Base-by-base conservation (phyloP, 2,113 vertebrate species). In the Seriola dumerili region DNA sequence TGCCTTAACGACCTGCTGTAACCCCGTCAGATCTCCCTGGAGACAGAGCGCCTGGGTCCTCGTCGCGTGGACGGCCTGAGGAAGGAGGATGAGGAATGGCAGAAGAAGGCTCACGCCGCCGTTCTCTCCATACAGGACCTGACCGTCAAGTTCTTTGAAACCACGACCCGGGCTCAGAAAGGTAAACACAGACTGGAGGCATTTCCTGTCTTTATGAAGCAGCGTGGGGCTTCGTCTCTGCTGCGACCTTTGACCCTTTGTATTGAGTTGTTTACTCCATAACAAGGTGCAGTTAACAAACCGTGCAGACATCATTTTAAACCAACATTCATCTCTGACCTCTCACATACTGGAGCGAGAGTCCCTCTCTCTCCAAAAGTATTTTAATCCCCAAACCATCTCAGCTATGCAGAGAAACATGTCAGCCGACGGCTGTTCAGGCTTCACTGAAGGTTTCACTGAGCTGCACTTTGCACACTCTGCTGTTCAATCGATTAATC, bases 121-220 rank as follows among this genome's bases (percentile, higher is more conserved):
- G 97, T 99, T 3, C 95, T 99, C 54, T 97, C 98, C 84, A 99
- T 99, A 78, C 98, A 99, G 81, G 97, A 99, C 86, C 96, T 99
- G 85, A 99, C 98, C 19, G 97, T 99, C 87, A 99, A 98, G 93
- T 99, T 99, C 89, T 99, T 99, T 64, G 97, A 99, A 95, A 99
- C 97, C 93, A 99, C 98, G 36, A 97, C 97, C 34, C 96, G 97
- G 72, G 96, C 97, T 69, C 98, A 97, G 91, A 99, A 99, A 96
- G 97, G 98, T 99, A 94, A 90, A 84, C 73, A 14, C 23, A 32
- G 29, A 29, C 1, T 34, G 25, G 38, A 70, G 42, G n/a, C 21
- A 21, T 68, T 83, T 76, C 72, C 76, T 72, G 7, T 46, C 42
- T 36, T 14, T 29, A 5, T 13, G 25, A 29, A 29, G 29, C 62